Conservation (phyloP, 2,888 invertebrate genomes). For the Tridacna gigas region DNA sequence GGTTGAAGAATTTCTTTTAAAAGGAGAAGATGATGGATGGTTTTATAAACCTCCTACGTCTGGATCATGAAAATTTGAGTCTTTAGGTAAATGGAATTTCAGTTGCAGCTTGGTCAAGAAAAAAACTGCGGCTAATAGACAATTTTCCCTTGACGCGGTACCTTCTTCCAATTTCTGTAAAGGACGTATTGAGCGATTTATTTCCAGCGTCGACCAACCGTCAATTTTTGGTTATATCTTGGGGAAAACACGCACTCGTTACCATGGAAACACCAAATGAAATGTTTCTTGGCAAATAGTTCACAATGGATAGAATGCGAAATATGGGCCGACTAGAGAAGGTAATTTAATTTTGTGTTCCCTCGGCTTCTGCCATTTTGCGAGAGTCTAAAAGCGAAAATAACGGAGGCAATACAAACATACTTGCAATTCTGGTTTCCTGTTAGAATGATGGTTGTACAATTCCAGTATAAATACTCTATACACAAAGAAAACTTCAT, state of each 20-base stretch:
- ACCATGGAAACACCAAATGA: slow-evolving; percentile 61
- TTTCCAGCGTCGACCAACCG: slow-evolving; percentile 60
- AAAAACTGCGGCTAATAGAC: too few relatives aligned
- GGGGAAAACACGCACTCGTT: slow-evolving; percentile 58
- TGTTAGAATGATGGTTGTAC: too few relatives aligned
- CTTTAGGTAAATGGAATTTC: too few relatives aligned
- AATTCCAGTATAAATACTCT: too few relatives aligned
- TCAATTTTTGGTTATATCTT: slow-evolving; percentile 63
- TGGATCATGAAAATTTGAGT: too few relatives aligned
- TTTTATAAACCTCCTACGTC: too few relatives aligned
- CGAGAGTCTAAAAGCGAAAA: slow-evolving; percentile 7
- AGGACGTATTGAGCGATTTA: slow-evolving; percentile 57
- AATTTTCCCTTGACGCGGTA: neutral
- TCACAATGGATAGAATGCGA: slow-evolving; percentile 46
- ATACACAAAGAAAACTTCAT: too few relatives aligned
- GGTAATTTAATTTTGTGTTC: slow-evolving; percentile 24
- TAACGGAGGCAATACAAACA: slow-evolving; percentile 15
- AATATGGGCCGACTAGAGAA: slow-evolving; percentile 39
- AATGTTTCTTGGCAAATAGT: slow-evolving; percentile 63
- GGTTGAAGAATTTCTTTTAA: too few relatives aligned
- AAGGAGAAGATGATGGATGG: too few relatives aligned
- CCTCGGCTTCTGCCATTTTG: slow-evolving; percentile 18
- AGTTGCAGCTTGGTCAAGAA: too few relatives aligned
- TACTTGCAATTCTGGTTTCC: neutral
- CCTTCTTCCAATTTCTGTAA: slow-evolving; percentile 36